A percentile compares a stretch with the other conserved stretches of the same genome.
These are phyloP conservation scores for Rallus limicola DNA, from an alignment of 2,113 vertebrate species.

Conservation along the genomic window DNA sequence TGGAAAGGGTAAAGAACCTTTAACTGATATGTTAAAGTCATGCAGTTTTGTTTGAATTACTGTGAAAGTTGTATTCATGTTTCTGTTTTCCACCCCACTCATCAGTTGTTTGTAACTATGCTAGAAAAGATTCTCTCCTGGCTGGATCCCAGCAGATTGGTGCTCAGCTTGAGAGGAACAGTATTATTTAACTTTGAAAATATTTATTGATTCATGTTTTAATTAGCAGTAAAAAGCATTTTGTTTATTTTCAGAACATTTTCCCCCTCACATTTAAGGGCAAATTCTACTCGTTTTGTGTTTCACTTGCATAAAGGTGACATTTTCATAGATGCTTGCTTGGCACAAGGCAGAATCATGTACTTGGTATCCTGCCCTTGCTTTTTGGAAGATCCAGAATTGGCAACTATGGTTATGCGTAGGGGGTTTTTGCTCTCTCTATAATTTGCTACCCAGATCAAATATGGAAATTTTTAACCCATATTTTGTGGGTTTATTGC, in stretches of 20 bases:
- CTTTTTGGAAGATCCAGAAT: slow-evolving; percentile 75
- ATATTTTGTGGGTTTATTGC: slow-evolving; percentile 62
- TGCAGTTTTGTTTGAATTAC: slow-evolving; percentile 46
- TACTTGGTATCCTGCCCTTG: slow-evolving; percentile 77
- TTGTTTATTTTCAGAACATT: slow-evolving; percentile 76
- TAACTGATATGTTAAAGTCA: slow-evolving; percentile 5
- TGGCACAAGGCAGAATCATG: slow-evolving; percentile 70
- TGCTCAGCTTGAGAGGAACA: slow-evolving; percentile 76
- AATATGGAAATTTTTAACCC: slow-evolving; percentile 72
- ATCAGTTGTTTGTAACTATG: slow-evolving; percentile 74
- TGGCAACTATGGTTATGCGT: slow-evolving; percentile 71
- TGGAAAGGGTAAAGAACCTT: slow-evolving; percentile 20
- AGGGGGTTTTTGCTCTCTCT: slow-evolving; percentile 65
- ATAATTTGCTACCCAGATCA: slow-evolving; percentile 70
- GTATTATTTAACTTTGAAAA: slow-evolving; percentile 78
- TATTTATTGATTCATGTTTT: slow-evolving; percentile 78
- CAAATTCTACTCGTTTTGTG: slow-evolving; percentile 67
- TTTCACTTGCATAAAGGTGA: slow-evolving; percentile 75
- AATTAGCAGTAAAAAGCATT: slow-evolving; percentile 76
- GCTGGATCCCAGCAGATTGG: slow-evolving; percentile 73
- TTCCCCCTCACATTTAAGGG: slow-evolving; percentile 72
- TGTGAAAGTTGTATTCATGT: slow-evolving; percentile 68
- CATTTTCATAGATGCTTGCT: slow-evolving; percentile 74
- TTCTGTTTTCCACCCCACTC: slow-evolving; percentile 70
- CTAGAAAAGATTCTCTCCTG: slow-evolving; percentile 71